Evolutionary conservation across 2,888 invertebrate species (phyloP).

Genomic region (Serripes groenlandicus): DNA sequence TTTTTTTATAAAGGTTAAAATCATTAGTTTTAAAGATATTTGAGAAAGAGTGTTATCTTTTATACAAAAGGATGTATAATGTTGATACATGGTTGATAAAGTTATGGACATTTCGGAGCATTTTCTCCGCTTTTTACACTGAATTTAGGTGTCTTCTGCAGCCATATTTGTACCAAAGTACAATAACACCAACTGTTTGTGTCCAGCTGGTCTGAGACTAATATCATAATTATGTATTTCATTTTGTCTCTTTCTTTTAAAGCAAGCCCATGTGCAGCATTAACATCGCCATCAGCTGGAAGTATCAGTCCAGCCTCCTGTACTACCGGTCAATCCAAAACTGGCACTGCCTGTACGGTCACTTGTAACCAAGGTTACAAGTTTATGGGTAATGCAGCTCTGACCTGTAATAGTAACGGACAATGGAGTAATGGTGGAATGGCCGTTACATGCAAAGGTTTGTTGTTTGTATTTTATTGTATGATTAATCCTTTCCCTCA

Average conservation of each 20-base stretch:
- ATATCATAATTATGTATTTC: conserved; percentile 49
- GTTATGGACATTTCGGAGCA: too few species aligned
- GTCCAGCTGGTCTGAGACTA: conserved; percentile 73
- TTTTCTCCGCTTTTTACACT: too few species aligned
- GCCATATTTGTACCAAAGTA: conserved; percentile 76
- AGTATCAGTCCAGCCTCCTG: conserved; percentile 66
- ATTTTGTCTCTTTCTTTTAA: not conserved
- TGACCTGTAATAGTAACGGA: conserved; percentile 72
- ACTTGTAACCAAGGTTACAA: conserved; percentile 73
- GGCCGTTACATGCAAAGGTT: conserved; percentile 42
- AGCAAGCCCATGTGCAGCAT: conserved; percentile 66
- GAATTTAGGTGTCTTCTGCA: too few species aligned
- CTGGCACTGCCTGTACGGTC: conserved; percentile 68
- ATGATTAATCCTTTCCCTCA: too few species aligned
- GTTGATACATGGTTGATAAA: too few species aligned
- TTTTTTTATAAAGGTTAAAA: too few species aligned
- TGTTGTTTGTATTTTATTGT: too few species aligned
- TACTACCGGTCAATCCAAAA: conserved; percentile 37
- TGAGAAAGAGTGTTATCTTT: too few species aligned
- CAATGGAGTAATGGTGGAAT: conserved; percentile 72
- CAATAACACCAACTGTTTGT: conserved; percentile 69
- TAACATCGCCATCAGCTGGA: conserved; percentile 62
- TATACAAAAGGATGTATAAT: too few species aligned
- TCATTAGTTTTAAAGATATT: too few species aligned
- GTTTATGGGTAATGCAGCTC: conserved; percentile 52